Evolutionary conservation across 2,888 invertebrate genomes (phyloP).

Genomic region (Zhuqinia jingwanae): DNA sequence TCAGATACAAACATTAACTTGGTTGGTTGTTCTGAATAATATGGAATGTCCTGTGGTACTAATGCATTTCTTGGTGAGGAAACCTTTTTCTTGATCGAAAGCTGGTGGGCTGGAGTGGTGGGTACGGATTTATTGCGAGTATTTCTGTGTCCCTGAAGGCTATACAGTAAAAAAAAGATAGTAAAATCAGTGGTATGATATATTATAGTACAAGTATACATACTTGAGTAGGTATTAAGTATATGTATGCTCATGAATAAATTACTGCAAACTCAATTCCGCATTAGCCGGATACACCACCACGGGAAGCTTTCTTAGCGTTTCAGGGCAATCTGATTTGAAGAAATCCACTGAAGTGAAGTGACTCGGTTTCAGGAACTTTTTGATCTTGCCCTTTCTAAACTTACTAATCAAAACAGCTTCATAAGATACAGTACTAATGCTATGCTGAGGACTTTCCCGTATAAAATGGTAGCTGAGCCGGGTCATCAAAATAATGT

Average conservation of each 20-base stretch:
- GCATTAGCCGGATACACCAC: slow-evolving; percentile 52
- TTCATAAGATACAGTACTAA: slow-evolving; percentile 26
- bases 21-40: neutral
- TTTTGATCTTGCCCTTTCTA: slow-evolving; percentile 8
- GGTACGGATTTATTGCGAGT: slow-evolving; percentile 1
- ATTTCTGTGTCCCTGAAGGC: slow-evolving; percentile 64
- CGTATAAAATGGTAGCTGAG: slow-evolving; percentile 55
- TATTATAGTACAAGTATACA: neutral
- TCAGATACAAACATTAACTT: slow-evolving; percentile 43
- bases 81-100: slow-evolving; percentile 16
- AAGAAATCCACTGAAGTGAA: slow-evolving; percentile 49
- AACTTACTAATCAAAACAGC: slow-evolving; percentile 48
- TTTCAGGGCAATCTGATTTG: slow-evolving; percentile 54
- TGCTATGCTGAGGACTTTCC: slow-evolving; percentile 39
- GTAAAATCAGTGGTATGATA: too few species aligned
- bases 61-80: neutral
- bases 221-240: neutral
- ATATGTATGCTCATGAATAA: slow-evolving; percentile 7
- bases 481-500: slow-evolving; percentile 64
- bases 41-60: too few species aligned
- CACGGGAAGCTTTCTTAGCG: slow-evolving; percentile 62
- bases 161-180: neutral
- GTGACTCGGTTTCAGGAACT: slow-evolving; percentile 47
- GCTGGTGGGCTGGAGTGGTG: slow-evolving; percentile 24
- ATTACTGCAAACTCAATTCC: slow-evolving; percentile 65